These are phyloP conservation scores for Melanotaenia pygmaea DNA, from an alignment of 2,797 vertebrate species.

Conservation along the genomic window DNA sequence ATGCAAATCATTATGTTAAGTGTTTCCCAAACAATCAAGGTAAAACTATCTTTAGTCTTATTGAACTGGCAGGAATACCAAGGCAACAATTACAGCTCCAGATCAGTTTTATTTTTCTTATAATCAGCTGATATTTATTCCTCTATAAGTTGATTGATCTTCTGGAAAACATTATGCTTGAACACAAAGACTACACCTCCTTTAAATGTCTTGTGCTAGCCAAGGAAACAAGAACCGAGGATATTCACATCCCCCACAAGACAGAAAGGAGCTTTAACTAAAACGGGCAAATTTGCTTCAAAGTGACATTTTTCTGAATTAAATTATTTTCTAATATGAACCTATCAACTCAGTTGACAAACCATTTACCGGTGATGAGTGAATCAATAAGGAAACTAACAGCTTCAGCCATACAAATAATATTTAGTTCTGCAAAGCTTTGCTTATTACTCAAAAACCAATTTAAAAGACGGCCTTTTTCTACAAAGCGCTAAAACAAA, in stretches of 20 bases:
- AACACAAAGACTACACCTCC: neutral
- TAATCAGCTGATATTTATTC: neutral
- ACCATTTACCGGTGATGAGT: constrained; percentile 8
- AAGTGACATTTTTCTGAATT: neutral
- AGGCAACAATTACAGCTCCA: neutral
- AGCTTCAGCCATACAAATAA: constrained; percentile 13
- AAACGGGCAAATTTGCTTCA: neutral
- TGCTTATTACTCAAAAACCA: constrained; percentile 24
- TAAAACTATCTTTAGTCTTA: neutral
- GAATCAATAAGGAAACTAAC: constrained; percentile 8
- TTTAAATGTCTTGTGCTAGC: neutral
- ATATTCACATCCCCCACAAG: neutral
- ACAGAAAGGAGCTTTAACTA: constrained; percentile 3
- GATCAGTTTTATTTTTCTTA: neutral
- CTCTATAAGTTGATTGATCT: neutral
- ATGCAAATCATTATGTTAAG: neutral
- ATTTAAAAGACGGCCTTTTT: constrained; percentile 10
- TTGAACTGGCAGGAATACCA: neutral
- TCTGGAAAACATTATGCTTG: neutral
- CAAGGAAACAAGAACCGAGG: neutral
- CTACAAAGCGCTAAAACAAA: constrained; percentile 17
- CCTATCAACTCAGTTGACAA: neutral
- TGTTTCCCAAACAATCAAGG: neutral
- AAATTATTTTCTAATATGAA: neutral
- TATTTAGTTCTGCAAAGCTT: constrained; percentile 12